Evolutionary conservation across 2,888 invertebrate genomes (phyloP).

Genomic region (Theretra japonica): DNA sequence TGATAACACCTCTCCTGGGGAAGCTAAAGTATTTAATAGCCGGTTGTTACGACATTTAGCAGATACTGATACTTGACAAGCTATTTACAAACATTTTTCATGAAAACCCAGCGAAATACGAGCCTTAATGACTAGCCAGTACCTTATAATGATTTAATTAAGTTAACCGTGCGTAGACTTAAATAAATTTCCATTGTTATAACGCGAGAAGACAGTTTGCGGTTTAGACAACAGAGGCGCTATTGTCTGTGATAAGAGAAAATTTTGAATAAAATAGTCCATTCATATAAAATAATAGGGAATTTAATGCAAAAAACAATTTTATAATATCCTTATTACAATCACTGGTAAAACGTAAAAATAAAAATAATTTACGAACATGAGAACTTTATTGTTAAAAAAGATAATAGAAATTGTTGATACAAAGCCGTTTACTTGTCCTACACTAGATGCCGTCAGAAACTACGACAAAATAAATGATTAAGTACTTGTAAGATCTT

Average conservation of each 20-base stretch:
- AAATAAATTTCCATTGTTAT: constrained; percentile 6
- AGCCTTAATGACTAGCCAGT: neutral
- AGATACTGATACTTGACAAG: constrained; percentile 2
- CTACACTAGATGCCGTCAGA: neutral
- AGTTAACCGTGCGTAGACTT: constrained; percentile 1
- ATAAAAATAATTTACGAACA: too few species aligned
- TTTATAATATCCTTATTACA: neutral
- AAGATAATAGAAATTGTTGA: neutral
- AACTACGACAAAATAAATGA: neutral
- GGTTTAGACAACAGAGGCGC: neutral
- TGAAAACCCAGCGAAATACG: neutral
- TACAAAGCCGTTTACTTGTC: neutral
- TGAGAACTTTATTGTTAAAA: neutral
- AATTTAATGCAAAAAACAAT: neutral
- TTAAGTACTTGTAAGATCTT: constrained; percentile 11
- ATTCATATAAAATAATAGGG: neutral
- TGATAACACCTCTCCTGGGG: neutral
- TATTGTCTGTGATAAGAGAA: neutral
- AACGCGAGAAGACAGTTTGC: neutral
- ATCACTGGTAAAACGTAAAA: neutral
- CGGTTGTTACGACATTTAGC: constrained; percentile 2
- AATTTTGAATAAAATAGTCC: neutral
- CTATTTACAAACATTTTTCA: neutral
- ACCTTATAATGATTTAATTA: neutral
- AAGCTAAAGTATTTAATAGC: constrained; percentile 21